Evolutionary conservation across 2,888 invertebrate genomes (phyloP).

Genomic region (Chelonus formosanus): DNA sequence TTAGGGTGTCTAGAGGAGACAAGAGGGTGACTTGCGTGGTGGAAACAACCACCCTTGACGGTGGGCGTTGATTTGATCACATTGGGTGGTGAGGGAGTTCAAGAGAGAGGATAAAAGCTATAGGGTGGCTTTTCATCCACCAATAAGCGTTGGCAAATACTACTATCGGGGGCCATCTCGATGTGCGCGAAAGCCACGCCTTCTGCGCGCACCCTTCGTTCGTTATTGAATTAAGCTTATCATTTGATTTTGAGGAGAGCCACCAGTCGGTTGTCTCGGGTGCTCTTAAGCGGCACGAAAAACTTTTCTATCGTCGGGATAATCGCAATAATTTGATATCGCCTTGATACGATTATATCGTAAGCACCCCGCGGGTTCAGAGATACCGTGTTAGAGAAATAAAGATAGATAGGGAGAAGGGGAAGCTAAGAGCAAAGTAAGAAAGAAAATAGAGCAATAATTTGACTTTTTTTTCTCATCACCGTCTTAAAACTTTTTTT

Average conservation of each 20-base stretch:
- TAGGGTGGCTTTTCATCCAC: constrained; percentile 40
- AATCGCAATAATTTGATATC: constrained; percentile 65
- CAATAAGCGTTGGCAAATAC: constrained; percentile 35
- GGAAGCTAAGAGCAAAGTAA: constrained; percentile 26
- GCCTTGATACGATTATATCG: constrained; percentile 61
- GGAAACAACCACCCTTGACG: neutral
- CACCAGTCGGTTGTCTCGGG: constrained; percentile 64
- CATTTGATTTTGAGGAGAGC: constrained; percentile 66
- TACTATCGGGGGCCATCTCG: constrained; percentile 29
- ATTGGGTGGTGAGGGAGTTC: neutral
- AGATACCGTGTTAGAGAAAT: constrained; percentile 30
- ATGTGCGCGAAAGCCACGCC: constrained; percentile 34
- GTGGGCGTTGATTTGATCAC: too few relatives aligned
- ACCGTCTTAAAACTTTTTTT: neutral
- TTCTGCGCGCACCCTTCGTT: constrained; percentile 45
- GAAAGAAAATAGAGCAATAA: constrained; percentile 3
- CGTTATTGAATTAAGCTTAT: constrained; percentile 66
- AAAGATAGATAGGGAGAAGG: constrained; percentile 30
- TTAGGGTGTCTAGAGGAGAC: neutral
- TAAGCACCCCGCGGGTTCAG: constrained; percentile 48
- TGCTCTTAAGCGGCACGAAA: constrained; percentile 63
- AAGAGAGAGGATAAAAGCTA: constrained; percentile 38
- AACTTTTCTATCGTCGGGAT: constrained; percentile 62
- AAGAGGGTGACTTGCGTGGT: neutral
- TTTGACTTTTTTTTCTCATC: constrained; percentile 1